phyloP scores from a whole-genome alignment of 2,888 invertebrate genomes.

The Linnaemya vulpina region DNA sequence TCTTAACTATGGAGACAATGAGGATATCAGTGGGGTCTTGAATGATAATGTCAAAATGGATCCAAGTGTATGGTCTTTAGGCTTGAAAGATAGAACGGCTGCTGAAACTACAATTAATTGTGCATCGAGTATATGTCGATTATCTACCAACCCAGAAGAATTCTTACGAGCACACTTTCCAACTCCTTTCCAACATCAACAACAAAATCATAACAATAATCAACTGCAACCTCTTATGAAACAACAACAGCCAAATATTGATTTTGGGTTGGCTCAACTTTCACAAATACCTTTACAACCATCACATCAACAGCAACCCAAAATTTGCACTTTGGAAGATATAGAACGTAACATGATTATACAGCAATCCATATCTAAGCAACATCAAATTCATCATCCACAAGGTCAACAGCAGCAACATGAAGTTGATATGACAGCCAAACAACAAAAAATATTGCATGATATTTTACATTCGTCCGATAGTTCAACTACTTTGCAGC shows the following conservation, averaged over 20 bases:
- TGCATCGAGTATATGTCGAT: constrained; percentile 24
- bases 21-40: constrained; percentile 66
- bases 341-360: constrained; percentile 82
- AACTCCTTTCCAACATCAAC: constrained; percentile 76
- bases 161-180: constrained; percentile 79
- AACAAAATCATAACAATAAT: constrained; percentile 45
- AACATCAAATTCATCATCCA: constrained; percentile 73
- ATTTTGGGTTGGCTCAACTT: constrained; percentile 74
- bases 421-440: constrained; percentile 74
- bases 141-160: constrained; percentile 75
- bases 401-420: constrained; percentile 72
- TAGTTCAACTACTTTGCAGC: constrained; percentile 72
- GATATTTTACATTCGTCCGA: constrained; percentile 74
- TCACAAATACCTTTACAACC: constrained; percentile 58
- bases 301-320: constrained; percentile 72
- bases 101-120: constrained; percentile 58
- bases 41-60: constrained; percentile 77
- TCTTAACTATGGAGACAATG: constrained; percentile 79
- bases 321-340: constrained; percentile 82
- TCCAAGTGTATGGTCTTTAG: constrained; percentile 84
- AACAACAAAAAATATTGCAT: constrained; percentile 73
- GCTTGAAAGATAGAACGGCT: constrained; percentile 74
- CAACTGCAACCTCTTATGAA: constrained; percentile 55
- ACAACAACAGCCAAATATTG: constrained; percentile 73
- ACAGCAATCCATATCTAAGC: constrained; percentile 79